These are phyloP conservation scores for Erpornis zantholeuca DNA, from an alignment of 2,113 vertebrate species.

Conservation along the genomic window DNA sequence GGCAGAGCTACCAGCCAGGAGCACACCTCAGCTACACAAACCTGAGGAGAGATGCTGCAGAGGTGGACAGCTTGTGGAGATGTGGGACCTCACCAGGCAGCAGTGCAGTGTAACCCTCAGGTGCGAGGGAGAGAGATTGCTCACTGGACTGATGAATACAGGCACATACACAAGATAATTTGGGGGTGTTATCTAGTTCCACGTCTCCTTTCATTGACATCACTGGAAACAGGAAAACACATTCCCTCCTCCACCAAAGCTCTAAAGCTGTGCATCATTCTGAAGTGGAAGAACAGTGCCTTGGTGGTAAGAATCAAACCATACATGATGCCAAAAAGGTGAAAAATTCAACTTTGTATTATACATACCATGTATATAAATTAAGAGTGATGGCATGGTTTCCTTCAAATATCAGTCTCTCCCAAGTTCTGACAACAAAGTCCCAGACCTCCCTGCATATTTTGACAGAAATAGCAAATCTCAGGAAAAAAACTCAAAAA, in stretches of 20 bases:
- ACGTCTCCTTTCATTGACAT: background rate
- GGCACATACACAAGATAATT: background rate
- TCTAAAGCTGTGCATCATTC: background rate
- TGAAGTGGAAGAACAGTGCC: background rate
- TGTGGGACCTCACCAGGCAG: background rate
- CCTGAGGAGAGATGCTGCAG: background rate
- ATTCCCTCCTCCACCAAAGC: background rate
- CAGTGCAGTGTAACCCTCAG: background rate
- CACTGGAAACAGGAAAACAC: background rate
- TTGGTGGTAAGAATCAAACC: background rate
- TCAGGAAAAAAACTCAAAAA: background rate
- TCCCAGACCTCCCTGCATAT: background rate
- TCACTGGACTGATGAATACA: background rate
- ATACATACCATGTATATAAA: fast-evolving
- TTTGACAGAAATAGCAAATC: background rate
- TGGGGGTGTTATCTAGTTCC: background rate
- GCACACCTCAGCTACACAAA: background rate
- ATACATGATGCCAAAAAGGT: background rate
- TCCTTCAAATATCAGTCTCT: background rate
- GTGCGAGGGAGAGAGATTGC: background rate
- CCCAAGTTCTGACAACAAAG: background rate
- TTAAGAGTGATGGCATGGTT: background rate
- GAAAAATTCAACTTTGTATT: background rate
- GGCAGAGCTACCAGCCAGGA: slow-evolving; percentile 14
- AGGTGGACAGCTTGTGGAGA: background rate